These are phyloP conservation scores for Fragum whitleyi DNA, from an alignment of 2,888 invertebrate species.

Conservation along the genomic window DNA sequence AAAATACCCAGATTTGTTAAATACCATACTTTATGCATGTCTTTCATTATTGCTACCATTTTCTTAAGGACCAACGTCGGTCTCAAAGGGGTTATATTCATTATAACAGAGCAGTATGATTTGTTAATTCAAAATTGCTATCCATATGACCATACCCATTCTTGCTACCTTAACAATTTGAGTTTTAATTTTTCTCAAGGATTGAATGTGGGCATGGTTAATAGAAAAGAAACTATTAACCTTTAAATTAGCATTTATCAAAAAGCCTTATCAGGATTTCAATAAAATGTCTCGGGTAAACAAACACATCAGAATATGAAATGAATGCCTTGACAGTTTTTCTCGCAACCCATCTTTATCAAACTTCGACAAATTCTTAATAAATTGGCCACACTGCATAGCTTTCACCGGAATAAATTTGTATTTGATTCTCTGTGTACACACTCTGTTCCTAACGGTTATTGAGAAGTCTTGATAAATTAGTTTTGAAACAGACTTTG, in stretches of 20 bases:
- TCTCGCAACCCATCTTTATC: constrained; percentile 27
- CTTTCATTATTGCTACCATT: no score
- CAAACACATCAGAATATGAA: constrained; percentile 31
- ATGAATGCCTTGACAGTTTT: constrained; percentile 17
- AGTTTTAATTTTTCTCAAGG: no score
- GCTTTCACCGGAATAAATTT: neutral
- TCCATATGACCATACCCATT: no score
- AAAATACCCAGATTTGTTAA: no score
- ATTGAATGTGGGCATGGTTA: no score
- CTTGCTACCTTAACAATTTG: no score
- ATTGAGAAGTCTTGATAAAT: constrained; percentile 17
- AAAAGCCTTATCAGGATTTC: constrained; percentile 68
- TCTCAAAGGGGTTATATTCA: no score
- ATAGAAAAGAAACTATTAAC: constrained; percentile 4
- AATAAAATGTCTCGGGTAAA: constrained; percentile 67
- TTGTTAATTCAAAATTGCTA: no score
- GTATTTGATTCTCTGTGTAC: constrained; percentile 13
- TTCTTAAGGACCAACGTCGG: no score
- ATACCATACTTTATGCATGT: no score
- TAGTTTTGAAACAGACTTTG: neutral
- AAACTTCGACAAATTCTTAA: constrained; percentile 24
- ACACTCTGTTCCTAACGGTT: constrained; percentile 15
- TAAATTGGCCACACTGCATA: constrained; percentile 8
- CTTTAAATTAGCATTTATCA: constrained; percentile 17
- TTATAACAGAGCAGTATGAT: no score